Conservation (phyloP, 1,140 invertebrate genomes). For the Nasonia giraulti region DNA sequence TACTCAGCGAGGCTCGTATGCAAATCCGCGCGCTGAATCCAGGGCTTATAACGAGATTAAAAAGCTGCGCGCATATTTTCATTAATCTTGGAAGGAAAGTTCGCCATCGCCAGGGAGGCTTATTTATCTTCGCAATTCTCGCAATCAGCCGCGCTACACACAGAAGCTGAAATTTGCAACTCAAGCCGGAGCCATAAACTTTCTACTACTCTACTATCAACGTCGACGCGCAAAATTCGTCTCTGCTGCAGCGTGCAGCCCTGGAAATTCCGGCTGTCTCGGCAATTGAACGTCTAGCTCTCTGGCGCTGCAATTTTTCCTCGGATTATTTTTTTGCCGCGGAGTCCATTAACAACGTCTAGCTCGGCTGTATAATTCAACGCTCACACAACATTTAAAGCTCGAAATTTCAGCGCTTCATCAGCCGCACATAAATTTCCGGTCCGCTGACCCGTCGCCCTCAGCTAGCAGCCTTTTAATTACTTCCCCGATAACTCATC, state of each 20-base stretch:
- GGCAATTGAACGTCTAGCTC: too few relatives aligned
- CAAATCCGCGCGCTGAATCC: neutral
- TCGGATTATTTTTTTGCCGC: too few relatives aligned
- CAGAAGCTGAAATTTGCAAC: neutral
- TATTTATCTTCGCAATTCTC: neutral
- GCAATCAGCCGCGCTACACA: neutral
- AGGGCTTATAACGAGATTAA: neutral
- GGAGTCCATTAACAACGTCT: too few relatives aligned
- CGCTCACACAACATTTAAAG: neutral
- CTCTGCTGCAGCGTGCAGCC: neutral
- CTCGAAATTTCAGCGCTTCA: neutral
- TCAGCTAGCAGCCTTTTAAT: neutral
- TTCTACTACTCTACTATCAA: neutral
- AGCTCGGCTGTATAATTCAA: too few relatives aligned
- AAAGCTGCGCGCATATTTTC: neutral
- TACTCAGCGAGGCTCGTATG: neutral
- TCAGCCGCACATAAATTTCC: too few relatives aligned
- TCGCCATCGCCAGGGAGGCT: neutral
- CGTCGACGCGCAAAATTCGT: neutral
- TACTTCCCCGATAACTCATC: neutral
- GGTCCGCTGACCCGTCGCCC: too few relatives aligned
- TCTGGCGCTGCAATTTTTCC: too few relatives aligned
- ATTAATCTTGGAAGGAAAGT: neutral
- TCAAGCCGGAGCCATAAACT: neutral
- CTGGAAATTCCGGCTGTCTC: neutral